phyloP scores from a whole-genome alignment of 2,113 vertebrate genomes.

The Phylloscopus trochiloides region DNA sequence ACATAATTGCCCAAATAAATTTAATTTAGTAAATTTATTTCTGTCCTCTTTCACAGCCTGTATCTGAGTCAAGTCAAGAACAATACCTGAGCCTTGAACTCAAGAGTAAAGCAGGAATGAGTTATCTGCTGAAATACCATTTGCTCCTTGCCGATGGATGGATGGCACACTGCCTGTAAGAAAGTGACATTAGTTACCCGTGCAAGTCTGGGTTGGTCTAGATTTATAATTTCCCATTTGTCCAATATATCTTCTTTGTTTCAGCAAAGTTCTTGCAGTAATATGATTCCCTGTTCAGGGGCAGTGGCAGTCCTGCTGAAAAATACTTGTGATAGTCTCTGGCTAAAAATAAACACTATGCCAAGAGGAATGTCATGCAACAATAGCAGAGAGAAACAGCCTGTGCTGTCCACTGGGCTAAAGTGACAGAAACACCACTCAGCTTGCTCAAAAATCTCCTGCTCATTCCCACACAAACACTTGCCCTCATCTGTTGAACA shows the following conservation, averaged over 20 bases:
- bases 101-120: not conserved
- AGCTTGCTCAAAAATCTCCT: not conserved
- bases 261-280: conserved; percentile 62
- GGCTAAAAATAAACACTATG: conserved; percentile 90
- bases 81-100: not conserved
- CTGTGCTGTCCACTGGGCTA: not conserved
- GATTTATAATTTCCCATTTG: conserved; percentile 98
- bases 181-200: conserved; percentile 80
- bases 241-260: conserved; percentile 62
- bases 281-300: conserved; percentile 72
- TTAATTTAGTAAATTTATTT: not conserved
- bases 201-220: conserved; percentile 93
- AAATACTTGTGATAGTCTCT: conserved; percentile 76
- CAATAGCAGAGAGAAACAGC: conserved; percentile 75
- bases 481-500: not conserved
- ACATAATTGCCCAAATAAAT: not conserved
- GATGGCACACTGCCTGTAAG: not conserved
- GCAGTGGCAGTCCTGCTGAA: conserved; percentile 76
- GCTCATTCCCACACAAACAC: not conserved
- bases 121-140: not conserved
- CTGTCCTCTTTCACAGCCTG: not conserved
- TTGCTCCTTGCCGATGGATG: not conserved
- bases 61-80: not conserved
- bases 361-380: conserved; percentile 83
- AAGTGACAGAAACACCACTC: not conserved